Conservation (phyloP, 2,888 invertebrate species). For the Anorthoa munda region DNA sequence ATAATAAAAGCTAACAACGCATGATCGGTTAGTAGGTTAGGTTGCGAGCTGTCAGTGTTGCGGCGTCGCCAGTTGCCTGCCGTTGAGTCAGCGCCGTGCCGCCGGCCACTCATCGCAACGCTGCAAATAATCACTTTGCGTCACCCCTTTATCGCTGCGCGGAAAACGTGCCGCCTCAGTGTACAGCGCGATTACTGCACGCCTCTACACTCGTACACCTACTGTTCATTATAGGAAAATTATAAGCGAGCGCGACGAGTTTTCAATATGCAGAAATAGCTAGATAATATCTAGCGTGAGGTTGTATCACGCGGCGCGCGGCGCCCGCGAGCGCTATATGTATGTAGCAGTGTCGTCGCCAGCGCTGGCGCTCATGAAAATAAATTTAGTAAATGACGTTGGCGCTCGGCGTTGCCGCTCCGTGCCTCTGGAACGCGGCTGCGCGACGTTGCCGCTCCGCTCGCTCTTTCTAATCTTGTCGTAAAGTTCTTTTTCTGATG, state of each 20-base stretch:
- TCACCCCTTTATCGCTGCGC: slow-evolving; percentile 88
- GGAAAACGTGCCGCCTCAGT: slow-evolving; percentile 85
- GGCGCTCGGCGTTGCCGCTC: slow-evolving; percentile 87
- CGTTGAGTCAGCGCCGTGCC: slow-evolving; percentile 87
- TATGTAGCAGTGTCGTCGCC: slow-evolving; percentile 86
- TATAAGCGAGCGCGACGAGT: slow-evolving; percentile 76
- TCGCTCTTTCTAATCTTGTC: slow-evolving; percentile 91
- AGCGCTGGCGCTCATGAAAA: slow-evolving; percentile 90
- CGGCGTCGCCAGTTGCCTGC: slow-evolving; percentile 65
- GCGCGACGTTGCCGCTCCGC: slow-evolving; percentile 89
- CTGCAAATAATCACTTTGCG: slow-evolving; percentile 90
- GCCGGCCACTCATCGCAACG: slow-evolving; percentile 87
- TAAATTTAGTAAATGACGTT: slow-evolving; percentile 91
- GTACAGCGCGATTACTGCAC: slow-evolving; percentile 76
- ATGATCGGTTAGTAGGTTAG: slow-evolving; percentile 67
- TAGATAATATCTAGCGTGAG: slow-evolving; percentile 81
- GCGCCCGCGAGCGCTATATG: slow-evolving; percentile 76
- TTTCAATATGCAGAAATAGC: slow-evolving; percentile 81
- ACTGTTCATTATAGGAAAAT: slow-evolving; percentile 73
- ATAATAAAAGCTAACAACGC: slow-evolving; percentile 58
- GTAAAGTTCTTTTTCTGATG: slow-evolving; percentile 91
- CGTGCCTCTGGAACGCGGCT: slow-evolving; percentile 88
- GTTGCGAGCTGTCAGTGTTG: slow-evolving; percentile 59
- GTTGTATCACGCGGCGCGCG: slow-evolving; percentile 83
- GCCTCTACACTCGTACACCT: slow-evolving; percentile 68